A percentile compares a stretch with the other conserved stretches of the same genome.
phyloP scores from a whole-genome alignment of 2,888 invertebrate species.

The Dysmachus trigonus region DNA sequence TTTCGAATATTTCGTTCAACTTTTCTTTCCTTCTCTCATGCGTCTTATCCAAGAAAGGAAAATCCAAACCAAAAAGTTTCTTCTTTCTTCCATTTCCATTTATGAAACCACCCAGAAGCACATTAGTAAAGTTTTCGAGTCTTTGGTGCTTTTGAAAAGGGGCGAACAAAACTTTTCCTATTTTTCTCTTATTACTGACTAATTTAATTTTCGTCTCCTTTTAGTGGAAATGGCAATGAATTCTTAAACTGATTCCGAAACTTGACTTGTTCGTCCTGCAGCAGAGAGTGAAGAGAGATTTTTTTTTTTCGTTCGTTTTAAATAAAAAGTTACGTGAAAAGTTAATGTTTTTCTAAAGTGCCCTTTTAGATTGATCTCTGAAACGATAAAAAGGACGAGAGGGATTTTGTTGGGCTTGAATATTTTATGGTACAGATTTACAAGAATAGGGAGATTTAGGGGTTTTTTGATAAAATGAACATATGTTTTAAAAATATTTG shows the following conservation, averaged over 20 bases:
- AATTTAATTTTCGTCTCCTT: constrained; percentile 22
- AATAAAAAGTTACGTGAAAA: constrained; percentile 4
- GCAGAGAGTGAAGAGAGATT: background rate
- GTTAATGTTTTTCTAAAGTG: constrained; percentile 1
- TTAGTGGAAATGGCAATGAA: constrained; percentile 1
- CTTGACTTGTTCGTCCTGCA: background rate
- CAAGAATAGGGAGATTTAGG: background rate
- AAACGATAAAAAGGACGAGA: background rate
- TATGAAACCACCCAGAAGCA: background rate
- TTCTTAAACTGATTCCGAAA: constrained; percentile 1
- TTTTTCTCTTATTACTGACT: constrained; percentile 6
- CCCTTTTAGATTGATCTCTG: background rate
- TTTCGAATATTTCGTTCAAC: background rate
- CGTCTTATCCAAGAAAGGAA: background rate
- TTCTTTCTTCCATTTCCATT: background rate
- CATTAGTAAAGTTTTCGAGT: constrained; percentile 11
- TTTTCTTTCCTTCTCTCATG: background rate
- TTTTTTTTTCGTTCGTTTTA: background rate
- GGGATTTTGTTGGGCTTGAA: background rate
- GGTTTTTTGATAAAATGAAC: background rate
- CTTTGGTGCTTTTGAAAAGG: background rate
- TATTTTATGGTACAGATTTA: background rate
- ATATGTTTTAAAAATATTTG: too few relatives aligned
- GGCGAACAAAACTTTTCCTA: constrained; percentile 11
- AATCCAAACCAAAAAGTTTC: background rate